Evolutionary conservation across 1,140 invertebrate species (phyloP), one percentile per base, ranked within the genome.

Genomic region (Drosophila busckii): DNA sequence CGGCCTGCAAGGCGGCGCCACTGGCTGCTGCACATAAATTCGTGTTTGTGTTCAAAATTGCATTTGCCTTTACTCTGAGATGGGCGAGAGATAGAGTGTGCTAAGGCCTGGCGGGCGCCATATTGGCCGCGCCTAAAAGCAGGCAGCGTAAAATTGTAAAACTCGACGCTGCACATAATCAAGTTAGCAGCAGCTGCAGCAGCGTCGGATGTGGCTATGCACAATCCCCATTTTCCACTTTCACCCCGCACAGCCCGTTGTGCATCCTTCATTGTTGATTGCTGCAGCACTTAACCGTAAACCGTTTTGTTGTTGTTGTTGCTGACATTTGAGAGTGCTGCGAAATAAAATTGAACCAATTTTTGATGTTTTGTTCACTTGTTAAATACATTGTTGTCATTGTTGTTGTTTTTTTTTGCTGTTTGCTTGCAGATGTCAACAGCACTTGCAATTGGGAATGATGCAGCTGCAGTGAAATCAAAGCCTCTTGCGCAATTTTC

Each of bases 31-130:
- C 58, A n/a, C 68, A 82, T 80, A 80, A 80, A 80, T 80, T 80
- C 52, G 71, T 80, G 73, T 80, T 80, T 80, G 75, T 82, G 73
- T 69, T 80, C 68, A 75, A 80, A 80, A 80, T 80, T 80, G 73
- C 73, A 80, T 80, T 80, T 80, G 59, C 64, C 67, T 82, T 80
- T 56, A 56, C 73, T 80, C 82, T 80, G 73, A 65, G 63, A 63
- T 25, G 59, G 2, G 23, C 7, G 7, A 2, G 9, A 7, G 41
- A n/a, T 3, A 15, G 19, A 17, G 49, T 40, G 53, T 37, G 46
- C 25, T 60, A 26, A 2, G 16, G 38, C 2, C 12, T 10, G 1
- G 31, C 25, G 41, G 52, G 40, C 25, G 40, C 53, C 41, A 80
- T 78, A 78, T 78, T 73, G 73, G 54, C 55, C 35, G 73, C 73